These are phyloP conservation scores for Lepidonotus clava DNA, from an alignment of 2,888 invertebrate genomes.

Conservation along the genomic window DNA sequence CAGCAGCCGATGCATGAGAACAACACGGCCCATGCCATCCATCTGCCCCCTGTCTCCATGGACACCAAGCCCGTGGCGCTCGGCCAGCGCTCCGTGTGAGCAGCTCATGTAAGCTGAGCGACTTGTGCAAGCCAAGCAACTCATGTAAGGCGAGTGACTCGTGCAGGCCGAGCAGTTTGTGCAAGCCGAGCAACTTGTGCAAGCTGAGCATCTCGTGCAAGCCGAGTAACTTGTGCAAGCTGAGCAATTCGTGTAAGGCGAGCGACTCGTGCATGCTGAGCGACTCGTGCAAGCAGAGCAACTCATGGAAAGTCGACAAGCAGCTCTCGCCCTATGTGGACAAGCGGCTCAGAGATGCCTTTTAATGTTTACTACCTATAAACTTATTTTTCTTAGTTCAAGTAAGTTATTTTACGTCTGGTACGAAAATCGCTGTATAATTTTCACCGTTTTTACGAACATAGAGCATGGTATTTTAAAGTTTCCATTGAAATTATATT, in stretches of 20 bases:
- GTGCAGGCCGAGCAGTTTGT: not conserved
- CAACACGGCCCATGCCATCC: not conserved
- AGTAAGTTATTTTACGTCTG: too few relatives aligned
- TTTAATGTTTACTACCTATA: too few relatives aligned
- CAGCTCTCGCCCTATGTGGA: too few relatives aligned
- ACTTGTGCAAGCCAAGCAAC: not conserved
- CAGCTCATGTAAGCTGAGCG: not conserved
- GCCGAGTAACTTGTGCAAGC: not conserved
- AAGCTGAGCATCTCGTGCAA: not conserved
- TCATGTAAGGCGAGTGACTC: not conserved
- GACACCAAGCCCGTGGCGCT: slow-evolving; percentile 12
- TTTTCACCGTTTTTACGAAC: too few relatives aligned
- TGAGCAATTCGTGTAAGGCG: not conserved
- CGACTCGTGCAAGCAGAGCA: not conserved
- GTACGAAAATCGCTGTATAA: too few relatives aligned
- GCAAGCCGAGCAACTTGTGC: not conserved
- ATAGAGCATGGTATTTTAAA: too few relatives aligned
- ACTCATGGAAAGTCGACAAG: not conserved
- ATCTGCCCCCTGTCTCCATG: slow-evolving; percentile 7
- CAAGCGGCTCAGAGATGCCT: too few relatives aligned
- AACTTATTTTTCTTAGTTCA: too few relatives aligned
- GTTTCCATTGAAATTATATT: too few relatives aligned
- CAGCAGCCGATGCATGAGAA: not conserved
- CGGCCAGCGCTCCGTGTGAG: slow-evolving; percentile 34
- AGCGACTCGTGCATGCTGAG: not conserved